Base-by-base conservation (phyloP, 1,140 invertebrate genomes). In the Vollenhovia emeryi region DNA sequence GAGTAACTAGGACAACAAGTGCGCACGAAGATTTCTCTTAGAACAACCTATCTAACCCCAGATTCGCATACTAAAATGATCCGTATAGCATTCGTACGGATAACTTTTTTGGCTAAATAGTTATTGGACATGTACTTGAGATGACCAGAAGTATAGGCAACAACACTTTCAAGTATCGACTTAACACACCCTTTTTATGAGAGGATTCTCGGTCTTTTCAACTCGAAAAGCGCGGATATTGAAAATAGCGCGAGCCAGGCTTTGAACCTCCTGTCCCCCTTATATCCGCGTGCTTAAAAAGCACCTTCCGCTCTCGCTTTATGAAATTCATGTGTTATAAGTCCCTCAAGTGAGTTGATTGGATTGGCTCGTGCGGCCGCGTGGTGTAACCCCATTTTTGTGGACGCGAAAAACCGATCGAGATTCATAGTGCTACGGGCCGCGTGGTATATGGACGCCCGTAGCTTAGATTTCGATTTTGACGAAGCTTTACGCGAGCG, bases 391-490 rank as follows among this genome's bases (percentile, higher is more conserved):
- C 75, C 50, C 62, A 30, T 87, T 89, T 85, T 76, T 66, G 33
- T 43, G 43, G 45, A 76, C 21, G 74, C 59, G 69, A 89, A 62
- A n/a, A 87, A 43, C 33, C 79, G 85, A 52, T 45, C 79, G 33
- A 78, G 86, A 89, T 90, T 90, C 78, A 85, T 82, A 50, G 48
- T 64, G 18, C 75, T 15, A 86, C 43, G 59, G 36, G 55, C 64
- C 45, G 36, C 8, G 36, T 18, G 55, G 52, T 88, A 74, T 86
- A 89, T 79, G 21, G 55, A 84, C 50, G 52, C 73, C 64, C 64
- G 24, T 50, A 52, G 85, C 76, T 90, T 87, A 83, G 89, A 90
- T 90, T 90, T 90, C 88, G 88, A 89, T 89, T 87, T 87, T 71
- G 60, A 73, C 73, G 52, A 82, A 45, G 87, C 75, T 90, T 79